Evolutionary conservation across 2,797 vertebrate species (phyloP), one percentile per base, ranked within the genome.

Genomic region (Sebastes minor): DNA sequence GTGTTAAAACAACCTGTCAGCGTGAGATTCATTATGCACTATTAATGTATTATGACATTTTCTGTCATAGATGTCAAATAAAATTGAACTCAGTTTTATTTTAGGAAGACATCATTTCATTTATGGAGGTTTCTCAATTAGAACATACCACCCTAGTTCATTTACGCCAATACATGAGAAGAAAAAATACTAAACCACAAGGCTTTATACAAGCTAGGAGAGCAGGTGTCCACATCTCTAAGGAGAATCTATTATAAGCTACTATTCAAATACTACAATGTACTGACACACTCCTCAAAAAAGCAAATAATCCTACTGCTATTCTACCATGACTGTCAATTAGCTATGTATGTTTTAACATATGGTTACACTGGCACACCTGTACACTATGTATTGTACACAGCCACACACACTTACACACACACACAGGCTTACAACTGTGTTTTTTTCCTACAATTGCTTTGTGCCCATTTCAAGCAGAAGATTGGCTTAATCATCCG

Each of bases 401-500:
- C 49, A 42, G 66, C n/a, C 64, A 79, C 74, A 74, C 52, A 65
- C 18, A 20, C 33, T 4, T 5, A 38, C 4, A 13, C 30, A 42
- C 2, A 25, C 30, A 62, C 11, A 64, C 20, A 61, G 52, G 32
- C 69, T 46, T 52, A 38, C 33, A 71, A 65, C 5, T 82, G 67
- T 79, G 60, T 73, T 66, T 70, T 64, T 70, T 64, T 70, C n/a
- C 33, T 30, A 55, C 20, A 65, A 61, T 67, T 74, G 27, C 23
- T 80, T 65, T 80, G 71, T 80, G 93, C 84, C 86, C 89, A 95
- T 94, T 90, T 91, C 91, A 92, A 89, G 93, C 94, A 93, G 94
- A 95, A 95, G 94, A 94, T 94, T 96, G 94, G 88, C 94, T 93
- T 91, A 92, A 89, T 94, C 92, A 76, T 83, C 91, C 91, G 88